Base-by-base conservation (phyloP, 2,888 invertebrate species). In the Thelaira solivaga region DNA sequence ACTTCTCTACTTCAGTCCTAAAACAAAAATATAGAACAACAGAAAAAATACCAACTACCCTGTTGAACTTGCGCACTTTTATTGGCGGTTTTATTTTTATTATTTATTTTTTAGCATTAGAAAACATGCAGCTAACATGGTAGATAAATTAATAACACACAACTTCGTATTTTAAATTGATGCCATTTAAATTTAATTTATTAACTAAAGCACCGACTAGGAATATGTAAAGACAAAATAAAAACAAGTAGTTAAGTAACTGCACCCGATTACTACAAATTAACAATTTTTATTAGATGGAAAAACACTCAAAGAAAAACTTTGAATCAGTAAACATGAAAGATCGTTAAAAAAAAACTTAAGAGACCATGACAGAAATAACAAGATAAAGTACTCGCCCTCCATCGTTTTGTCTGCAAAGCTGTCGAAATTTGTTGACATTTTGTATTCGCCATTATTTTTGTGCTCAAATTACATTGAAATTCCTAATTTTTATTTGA, bases 111-210 rank as follows among this genome's bases (percentile, higher is more conserved):
- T 61, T n/a, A 39, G 34, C 49, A 57, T 55, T 69, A 34, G 49
- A 71, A 55, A 55, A 55, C 61, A 73, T 61, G 67, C 45, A 61
- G 49, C 55, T 39, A 65, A 62, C 53, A 34, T 62, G 67, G 72
- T 76, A n/a, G n/a, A n/a, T n/a, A 68, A 57, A 79, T 68, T 62
- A 76, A 45, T 67, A 59, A 67, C 61, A 65, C 59, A 53, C 75
- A 62, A 71, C 69, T 67, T 69, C 53, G 67, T 57, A 73, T 71
- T 64, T 69, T 64, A 68, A 75, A 55, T 79, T 73, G 78, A 76
- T 80, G 80, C 76, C 75, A 78, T 76, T 80, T 73, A 79, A 36
- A 39, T 67, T 55, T 73, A 67, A 76, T 79, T 76, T 79, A 73
- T 73, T 69, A 62, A 57, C 61, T 65, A 73, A 64, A 77, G 55